A percentile compares a stretch with the other conserved stretches of the same genome.
These are phyloP conservation scores for Cephalopterus ornatus DNA, from an alignment of 2,113 vertebrate species.

Conservation along the genomic window DNA sequence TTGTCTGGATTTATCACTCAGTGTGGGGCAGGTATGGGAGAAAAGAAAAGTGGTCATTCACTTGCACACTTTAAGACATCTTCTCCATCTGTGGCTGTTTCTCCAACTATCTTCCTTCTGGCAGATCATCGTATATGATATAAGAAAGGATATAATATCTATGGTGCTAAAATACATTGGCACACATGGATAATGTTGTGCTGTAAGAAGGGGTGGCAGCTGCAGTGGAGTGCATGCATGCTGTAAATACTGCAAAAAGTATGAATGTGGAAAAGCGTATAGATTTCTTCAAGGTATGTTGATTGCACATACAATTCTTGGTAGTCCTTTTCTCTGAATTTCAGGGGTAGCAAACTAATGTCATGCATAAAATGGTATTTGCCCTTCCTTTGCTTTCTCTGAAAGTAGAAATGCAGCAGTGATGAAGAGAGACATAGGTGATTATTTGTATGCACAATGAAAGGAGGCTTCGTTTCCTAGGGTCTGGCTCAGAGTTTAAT, in stretches of 20 bases:
- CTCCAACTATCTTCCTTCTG: neutral
- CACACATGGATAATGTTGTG: rapidly evolving
- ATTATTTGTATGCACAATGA: neutral
- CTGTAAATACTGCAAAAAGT: neutral
- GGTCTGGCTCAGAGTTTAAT: neutral
- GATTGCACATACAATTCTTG: neutral
- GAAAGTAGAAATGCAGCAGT: neutral
- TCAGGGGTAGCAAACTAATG: neutral
- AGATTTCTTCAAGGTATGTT: neutral
- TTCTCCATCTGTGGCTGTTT: neutral
- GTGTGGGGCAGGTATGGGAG: neutral
- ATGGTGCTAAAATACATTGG: neutral
- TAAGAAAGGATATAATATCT: neutral
- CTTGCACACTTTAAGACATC: rapidly evolving
- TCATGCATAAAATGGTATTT: neutral
- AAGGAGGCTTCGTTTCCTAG: neutral
- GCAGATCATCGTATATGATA: neutral
- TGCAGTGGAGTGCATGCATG: neutral
- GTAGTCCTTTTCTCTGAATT: neutral
- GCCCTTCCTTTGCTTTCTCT: neutral
- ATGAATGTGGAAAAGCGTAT: neutral
- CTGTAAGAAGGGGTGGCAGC: neutral
- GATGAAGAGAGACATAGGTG: neutral
- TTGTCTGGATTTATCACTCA: neutral
- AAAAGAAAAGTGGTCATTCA: neutral